These are phyloP conservation scores for Hipparchia semele DNA, from an alignment of 2,888 invertebrate genomes.

Conservation along the genomic window DNA sequence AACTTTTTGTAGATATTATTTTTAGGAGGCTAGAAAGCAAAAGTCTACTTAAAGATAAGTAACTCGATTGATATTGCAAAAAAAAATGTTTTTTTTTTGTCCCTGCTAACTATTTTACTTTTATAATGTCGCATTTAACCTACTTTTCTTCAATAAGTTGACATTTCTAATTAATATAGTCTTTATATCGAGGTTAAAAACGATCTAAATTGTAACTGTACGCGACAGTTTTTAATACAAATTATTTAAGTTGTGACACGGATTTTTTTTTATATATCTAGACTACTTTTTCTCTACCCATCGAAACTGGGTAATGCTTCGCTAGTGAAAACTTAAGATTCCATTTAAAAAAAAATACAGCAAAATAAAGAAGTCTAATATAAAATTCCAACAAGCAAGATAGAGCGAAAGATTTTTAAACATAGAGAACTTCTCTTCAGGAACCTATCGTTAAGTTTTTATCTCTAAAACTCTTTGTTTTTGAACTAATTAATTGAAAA, in stretches of 20 bases:
- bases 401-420: constrained; percentile 18
- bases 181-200: neutral
- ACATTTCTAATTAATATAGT: constrained; percentile 10
- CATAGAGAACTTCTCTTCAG: constrained; percentile 10
- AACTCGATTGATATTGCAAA: neutral
- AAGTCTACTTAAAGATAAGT: too few species aligned
- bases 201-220: constrained; percentile 19
- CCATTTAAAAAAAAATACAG: neutral
- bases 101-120: neutral
- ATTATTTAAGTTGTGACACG: neutral
- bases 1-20: too few species aligned
- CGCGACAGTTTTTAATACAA: constrained; percentile 3
- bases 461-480: too few species aligned
- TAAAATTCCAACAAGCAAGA: constrained; percentile 8
- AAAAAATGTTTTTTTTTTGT: neutral
- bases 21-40: neutral
- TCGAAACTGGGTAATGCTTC: neutral
- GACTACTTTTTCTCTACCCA: neutral
- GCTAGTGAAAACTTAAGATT: neutral
- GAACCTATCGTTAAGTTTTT: too few species aligned
- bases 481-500: too few species aligned
- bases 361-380: neutral
- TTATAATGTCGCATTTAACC: too few species aligned
- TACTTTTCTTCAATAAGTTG: neutral
- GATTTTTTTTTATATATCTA: neutral